Conservation (phyloP, 2,888 invertebrate genomes). For the Pomacea canaliculata region DNA sequence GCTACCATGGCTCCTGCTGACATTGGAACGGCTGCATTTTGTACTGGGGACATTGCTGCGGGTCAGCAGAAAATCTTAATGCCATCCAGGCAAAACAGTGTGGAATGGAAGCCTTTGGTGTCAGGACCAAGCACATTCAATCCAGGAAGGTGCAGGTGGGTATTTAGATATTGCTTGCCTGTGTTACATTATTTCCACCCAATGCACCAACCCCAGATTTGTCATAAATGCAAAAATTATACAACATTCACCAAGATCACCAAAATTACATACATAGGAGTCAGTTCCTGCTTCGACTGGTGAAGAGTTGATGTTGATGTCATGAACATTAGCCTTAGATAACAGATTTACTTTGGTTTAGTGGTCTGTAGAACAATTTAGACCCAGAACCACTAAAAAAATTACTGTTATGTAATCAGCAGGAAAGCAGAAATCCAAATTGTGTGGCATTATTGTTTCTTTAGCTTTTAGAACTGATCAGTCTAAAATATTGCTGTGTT, state of each 20-base stretch:
- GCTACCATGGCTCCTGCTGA: neutral
- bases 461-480: too few relatives aligned
- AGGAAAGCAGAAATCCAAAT: too few relatives aligned
- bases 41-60: neutral
- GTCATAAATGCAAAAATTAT: neutral
- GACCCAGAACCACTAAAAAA: too few relatives aligned
- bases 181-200: neutral
- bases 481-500: too few relatives aligned
- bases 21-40: neutral
- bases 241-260: neutral
- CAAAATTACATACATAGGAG: too few relatives aligned
- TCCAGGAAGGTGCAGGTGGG: slow-evolving; percentile 58
- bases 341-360: too few relatives aligned
- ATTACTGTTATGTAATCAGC: too few relatives aligned
- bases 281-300: too few relatives aligned
- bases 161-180: slow-evolving; percentile 10
- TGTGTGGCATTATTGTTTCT: too few relatives aligned
- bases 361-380: too few relatives aligned
- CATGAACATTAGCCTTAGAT: too few relatives aligned
- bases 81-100: slow-evolving; percentile 44
- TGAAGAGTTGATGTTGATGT: too few relatives aligned
- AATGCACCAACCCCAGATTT: neutral
- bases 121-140: slow-evolving; percentile 36
- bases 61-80: slow-evolving; percentile 33
- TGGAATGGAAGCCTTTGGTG: slow-evolving; percentile 35